Percentiles rank a stretch among this genome's conserved stretches.
Conservation (phyloP, 2,113 vertebrate species). For the Bubo scandiacus region DNA sequence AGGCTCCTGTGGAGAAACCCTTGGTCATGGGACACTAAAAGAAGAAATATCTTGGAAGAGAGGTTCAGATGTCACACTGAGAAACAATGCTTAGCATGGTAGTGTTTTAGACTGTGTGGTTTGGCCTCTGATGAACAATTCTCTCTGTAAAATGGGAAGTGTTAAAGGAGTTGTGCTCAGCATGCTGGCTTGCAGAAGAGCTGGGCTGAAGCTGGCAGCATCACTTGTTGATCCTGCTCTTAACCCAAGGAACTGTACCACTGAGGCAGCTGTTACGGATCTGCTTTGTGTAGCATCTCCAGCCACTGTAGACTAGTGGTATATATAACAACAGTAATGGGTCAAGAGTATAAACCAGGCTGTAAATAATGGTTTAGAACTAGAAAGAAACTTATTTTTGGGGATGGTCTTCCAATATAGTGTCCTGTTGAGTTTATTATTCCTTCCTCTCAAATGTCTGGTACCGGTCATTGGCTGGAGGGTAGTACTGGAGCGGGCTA, state of each 20-base stretch:
- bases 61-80: neutral
- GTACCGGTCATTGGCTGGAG: neutral
- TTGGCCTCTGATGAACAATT: conserved; percentile 8
- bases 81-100: conserved; percentile 8
- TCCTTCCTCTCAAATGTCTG: neutral
- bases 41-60: conserved; percentile 23
- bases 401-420: neutral
- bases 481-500: neutral
- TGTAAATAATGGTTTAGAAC: neutral
- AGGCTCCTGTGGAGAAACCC: neutral
- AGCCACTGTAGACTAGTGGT: neutral
- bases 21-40: neutral
- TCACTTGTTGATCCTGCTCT: neutral
- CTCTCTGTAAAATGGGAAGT: neutral
- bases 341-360: neutral
- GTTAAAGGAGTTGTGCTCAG: neutral
- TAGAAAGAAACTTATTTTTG: neutral
- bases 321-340: neutral
- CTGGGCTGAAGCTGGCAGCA: neutral
- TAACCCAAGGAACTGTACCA: neutral
- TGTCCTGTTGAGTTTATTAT: neutral
- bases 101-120: neutral
- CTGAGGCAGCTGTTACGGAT: neutral
- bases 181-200: neutral
- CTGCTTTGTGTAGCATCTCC: neutral